Base-by-base conservation (phyloP, 2,113 vertebrate genomes). In the Vimba vimba region DNA sequence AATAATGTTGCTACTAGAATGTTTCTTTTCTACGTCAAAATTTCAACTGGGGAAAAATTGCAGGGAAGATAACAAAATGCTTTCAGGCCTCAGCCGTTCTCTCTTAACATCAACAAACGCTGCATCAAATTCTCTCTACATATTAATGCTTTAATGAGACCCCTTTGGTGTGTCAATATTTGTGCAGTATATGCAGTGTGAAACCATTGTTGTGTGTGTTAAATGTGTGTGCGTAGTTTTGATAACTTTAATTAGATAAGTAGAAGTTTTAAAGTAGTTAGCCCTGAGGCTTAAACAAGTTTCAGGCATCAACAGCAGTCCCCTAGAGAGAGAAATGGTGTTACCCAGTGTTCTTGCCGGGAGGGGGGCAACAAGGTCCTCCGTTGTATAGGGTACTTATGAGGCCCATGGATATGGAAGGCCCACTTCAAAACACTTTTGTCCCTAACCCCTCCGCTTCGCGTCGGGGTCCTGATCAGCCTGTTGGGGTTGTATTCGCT, bases 51-150 rank as follows among this genome's bases (percentile, higher is more conserved):
- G 50, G 43, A 68, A 68, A 82, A 50, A 82, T 50, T 68, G 45
- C 68, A 82, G 62, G 43, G 25, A 30, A 81, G 79, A 81, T 50
- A 64, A 80, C 36, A 47, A 30, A 50, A 66, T 81, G 25, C 7
- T 66, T 43, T 81, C 43, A 50, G 79, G 62, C 79, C 19, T 82
- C 64, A 27, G 62, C 79, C 43, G 11, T 68, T 82, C 25, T 66
- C 43, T 82, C 25, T 68, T 19, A 68, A 27, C 79, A 68, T 82
- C 79, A 68, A 68, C 79, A 82, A 52, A 68, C 17, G 15, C 79
- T 82, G n/a, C 43, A 68, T 82, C 45, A 52, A 82, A 60, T 52
- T 82, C 62, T 52, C 43, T 30, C 17, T 68, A 30, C 25, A 50
- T 55, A 30, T 21, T 17, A 77, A 55, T 55, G 45, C 47, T 77